Percentiles rank a stretch among this genome's conserved stretches.
Evolutionary conservation across 2,888 invertebrate genomes (phyloP).

Genomic region (Tachina grossa): DNA sequence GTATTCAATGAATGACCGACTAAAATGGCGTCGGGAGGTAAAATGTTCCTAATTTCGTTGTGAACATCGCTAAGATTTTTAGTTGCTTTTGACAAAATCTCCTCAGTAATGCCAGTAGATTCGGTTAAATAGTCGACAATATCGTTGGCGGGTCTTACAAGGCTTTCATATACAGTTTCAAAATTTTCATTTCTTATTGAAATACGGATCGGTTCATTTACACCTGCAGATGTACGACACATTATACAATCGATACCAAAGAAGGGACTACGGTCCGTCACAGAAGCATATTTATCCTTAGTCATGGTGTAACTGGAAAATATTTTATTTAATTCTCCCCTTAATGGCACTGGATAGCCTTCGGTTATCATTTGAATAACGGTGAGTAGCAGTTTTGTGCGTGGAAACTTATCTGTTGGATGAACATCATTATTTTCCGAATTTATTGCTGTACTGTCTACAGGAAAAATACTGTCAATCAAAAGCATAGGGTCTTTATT

Average conservation of each 20-base stretch:
- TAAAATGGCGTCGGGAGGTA: constrained; percentile 96
- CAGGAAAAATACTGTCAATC: constrained; percentile 89
- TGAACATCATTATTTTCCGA: constrained; percentile 57
- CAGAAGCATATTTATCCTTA: constrained; percentile 89
- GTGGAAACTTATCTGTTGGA: constrained; percentile 87
- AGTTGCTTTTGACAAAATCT: constrained; percentile 88
- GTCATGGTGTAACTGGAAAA: constrained; percentile 89
- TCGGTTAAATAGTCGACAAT: constrained; percentile 94
- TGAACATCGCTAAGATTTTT: constrained; percentile 93
- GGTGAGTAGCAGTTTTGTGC: constrained; percentile 91
- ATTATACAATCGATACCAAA: constrained; percentile 97
- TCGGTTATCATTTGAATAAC: constrained; percentile 94
- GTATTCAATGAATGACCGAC: constrained; percentile 97
- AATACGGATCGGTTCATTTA: constrained; percentile 92
- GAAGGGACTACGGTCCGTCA: constrained; percentile 92
- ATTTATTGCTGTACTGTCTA: constrained; percentile 76
- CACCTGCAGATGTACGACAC: constrained; percentile 89
- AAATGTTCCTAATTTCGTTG: constrained; percentile 86
- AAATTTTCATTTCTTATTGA: constrained; percentile 94
- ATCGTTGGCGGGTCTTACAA: constrained; percentile 92
- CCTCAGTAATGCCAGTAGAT: constrained; percentile 92
- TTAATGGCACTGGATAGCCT: constrained; percentile 92
- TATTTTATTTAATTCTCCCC: constrained; percentile 84
- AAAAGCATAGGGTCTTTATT: constrained; percentile 88
- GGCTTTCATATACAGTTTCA: constrained; percentile 90